Evolutionary conservation across 2,797 vertebrate genomes (phyloP), one percentile per base, ranked within the genome.

Genomic region (Scarus forsteni): DNA sequence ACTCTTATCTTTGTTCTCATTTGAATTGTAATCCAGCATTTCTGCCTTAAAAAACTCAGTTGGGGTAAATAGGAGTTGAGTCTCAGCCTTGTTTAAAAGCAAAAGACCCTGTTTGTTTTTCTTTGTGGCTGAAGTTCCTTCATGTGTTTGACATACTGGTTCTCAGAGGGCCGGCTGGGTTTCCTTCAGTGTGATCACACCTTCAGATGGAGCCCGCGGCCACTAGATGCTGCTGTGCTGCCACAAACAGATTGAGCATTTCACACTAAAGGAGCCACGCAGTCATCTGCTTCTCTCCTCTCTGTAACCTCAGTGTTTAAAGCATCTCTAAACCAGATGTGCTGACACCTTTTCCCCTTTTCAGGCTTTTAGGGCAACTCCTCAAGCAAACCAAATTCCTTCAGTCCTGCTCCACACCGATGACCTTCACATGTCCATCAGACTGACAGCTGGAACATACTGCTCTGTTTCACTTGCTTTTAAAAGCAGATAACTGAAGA

Each of bases 151-250:
- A 15, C 16, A 34, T 9, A 10, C 3, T 46, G 43, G n/a, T 27
- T 62, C 34, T 65, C 56, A 53, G n/a, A 74, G 53, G 58, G 36
- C 42, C 60, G 14, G 16, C 48, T 1, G 27, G 56, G 44, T 56
- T 15, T 54, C 38, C 13, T 11, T 6, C 35, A 18, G 27, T 36
- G 46, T 40, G n/a, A 1, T 49, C 34, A 8, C 1, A 19, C 6
- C 8, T 18, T 43, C 51, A 59, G 36, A 12, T 46, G 2, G 10
- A 3, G 34, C 50, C 11, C 77, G 43, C 27, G 64, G 69, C 88
- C 88, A 88, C 88, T 76, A 91, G 90, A 88, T 85, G 87, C 19
- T 64, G 87, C 87, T 90, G 75, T 83, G 69, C 63, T 38, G 57
- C 85, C 50, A 71, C 10, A 27, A 65, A 78, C 74, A 48, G 43